phyloP scores from a whole-genome alignment of 2,888 invertebrate species.

The Mythimna ferrago region DNA sequence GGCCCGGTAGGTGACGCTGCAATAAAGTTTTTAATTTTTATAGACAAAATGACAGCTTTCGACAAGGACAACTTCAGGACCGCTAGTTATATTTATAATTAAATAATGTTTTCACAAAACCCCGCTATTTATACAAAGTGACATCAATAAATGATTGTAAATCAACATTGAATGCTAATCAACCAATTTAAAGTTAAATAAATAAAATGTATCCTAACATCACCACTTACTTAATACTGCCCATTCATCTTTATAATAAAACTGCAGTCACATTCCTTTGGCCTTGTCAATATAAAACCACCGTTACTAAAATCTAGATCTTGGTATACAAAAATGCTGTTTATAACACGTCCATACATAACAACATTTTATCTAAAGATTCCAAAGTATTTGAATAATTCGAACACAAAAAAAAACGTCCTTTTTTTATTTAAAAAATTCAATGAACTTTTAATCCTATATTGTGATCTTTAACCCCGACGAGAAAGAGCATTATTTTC shows the following conservation, averaged over 20 bases:
- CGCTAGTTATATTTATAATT: too few relatives aligned
- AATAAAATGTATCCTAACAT: conserved; percentile 16
- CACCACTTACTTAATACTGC: conserved; percentile 10
- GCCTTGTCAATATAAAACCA: conserved; percentile 24
- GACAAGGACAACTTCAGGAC: too few relatives aligned
- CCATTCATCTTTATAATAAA: conserved; percentile 33
- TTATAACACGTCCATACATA: conserved; percentile 11
- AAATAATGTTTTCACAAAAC: conserved; percentile 5
- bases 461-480: conserved; percentile 57
- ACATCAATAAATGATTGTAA: conserved; percentile 15
- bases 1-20: too few relatives aligned
- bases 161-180: conserved; percentile 27
- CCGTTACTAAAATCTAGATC: conserved; percentile 43
- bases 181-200: conserved; percentile 7
- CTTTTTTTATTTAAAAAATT: conserved; percentile 41
- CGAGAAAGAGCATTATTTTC: conserved; percentile 35
- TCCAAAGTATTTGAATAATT: conserved; percentile 14
- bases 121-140: conserved; percentile 2
- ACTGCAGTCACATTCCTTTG: conserved; percentile 29
- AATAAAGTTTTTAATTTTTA: too few relatives aligned
- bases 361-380: conserved; percentile 2
- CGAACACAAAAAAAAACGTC: conserved; percentile 13
- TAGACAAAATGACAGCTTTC: too few relatives aligned
- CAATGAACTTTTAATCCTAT: conserved; percentile 59
- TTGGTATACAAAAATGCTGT: conserved; percentile 25